Percentiles rank a stretch among this genome's conserved stretches.
phyloP scores from a whole-genome alignment of 1,140 invertebrate genomes.

The Dufourea novaeangliae region DNA sequence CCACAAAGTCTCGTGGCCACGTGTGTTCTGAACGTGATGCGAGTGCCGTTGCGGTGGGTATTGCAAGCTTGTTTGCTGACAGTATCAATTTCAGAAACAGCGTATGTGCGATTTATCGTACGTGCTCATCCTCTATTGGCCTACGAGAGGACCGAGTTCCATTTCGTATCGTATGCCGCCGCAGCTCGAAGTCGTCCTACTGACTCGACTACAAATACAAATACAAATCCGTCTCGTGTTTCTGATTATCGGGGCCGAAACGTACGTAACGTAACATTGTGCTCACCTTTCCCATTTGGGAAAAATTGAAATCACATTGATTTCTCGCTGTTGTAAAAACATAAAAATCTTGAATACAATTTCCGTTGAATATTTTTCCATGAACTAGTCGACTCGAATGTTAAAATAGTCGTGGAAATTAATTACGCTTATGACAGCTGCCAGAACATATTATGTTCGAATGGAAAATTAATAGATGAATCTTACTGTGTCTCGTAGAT shows the following conservation, averaged over 20 bases:
- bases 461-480: not conserved
- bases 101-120: slow-evolving; percentile 72
- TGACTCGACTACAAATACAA: not conserved
- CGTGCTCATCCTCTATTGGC: slow-evolving; percentile 58
- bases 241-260: not conserved
- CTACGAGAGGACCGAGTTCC: slow-evolving; percentile 51
- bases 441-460: not conserved
- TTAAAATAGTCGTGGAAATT: not conserved
- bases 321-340: not conserved
- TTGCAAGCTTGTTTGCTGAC: slow-evolving; percentile 74
- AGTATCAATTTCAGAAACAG: slow-evolving; percentile 74
- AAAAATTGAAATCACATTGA: not conserved
- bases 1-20: slow-evolving; percentile 51
- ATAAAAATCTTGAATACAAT: not conserved
- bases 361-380: not conserved
- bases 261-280: not conserved
- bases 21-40: slow-evolving; percentile 68
- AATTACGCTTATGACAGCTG: not conserved
- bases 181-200: slow-evolving; percentile 14
- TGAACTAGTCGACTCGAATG: not conserved
- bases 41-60: slow-evolving; percentile 51
- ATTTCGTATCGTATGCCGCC: slow-evolving; percentile 49
- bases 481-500: no score
- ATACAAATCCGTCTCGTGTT: slow-evolving; percentile 21
- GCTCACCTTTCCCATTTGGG: not conserved